Conservation (phyloP, 1,140 invertebrate species). For the Babylonia areolata region DNA sequence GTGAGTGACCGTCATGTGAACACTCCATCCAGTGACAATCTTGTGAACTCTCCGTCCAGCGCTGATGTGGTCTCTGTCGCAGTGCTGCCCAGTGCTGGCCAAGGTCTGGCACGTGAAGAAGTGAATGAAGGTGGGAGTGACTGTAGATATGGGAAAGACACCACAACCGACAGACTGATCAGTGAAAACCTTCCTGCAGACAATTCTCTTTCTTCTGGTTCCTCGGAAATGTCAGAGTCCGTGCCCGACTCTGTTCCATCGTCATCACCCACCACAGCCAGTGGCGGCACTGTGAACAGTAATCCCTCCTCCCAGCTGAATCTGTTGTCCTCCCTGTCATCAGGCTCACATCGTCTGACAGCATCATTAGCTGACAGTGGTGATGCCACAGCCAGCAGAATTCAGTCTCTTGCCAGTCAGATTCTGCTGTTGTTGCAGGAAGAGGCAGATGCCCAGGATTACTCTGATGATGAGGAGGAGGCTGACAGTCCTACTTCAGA, state of each 20-base stretch:
- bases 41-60: neutral
- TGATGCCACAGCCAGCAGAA: neutral
- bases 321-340: slow-evolving; percentile 2
- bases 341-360: slow-evolving; percentile 5
- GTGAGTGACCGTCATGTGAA: neutral
- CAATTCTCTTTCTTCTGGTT: neutral
- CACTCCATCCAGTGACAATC: neutral
- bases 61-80: neutral
- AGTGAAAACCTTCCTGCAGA: neutral
- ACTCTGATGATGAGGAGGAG: neutral
- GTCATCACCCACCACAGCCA: neutral
- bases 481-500: neutral
- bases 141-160: too few relatives aligned
- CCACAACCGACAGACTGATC: neutral
- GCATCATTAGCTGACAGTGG: neutral
- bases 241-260: neutral
- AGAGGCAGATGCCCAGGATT: neutral
- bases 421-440: slow-evolving; percentile 19
- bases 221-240: neutral
- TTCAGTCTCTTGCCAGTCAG: slow-evolving; percentile 16
- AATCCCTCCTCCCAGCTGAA: slow-evolving; percentile 5
- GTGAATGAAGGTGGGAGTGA: too few relatives aligned
- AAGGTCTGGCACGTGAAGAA: too few relatives aligned
- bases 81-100: too few relatives aligned
- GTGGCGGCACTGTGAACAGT: neutral